phyloP scores from a whole-genome alignment of 2,113 vertebrate genomes.

The Polypterus senegalus region DNA sequence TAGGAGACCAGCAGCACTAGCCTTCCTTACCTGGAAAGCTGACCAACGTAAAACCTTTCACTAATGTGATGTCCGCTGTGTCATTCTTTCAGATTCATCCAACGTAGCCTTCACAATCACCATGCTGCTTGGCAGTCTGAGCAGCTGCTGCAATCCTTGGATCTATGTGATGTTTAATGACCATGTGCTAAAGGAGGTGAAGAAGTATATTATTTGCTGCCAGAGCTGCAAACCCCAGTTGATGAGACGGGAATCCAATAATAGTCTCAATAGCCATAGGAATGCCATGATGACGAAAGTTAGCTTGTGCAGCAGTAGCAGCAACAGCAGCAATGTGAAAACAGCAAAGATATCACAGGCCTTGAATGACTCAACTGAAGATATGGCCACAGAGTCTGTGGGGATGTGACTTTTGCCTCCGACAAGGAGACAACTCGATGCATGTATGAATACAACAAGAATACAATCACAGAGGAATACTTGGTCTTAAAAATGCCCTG shows the following conservation, averaged over 20 bases:
- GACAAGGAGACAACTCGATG: too few relatives aligned
- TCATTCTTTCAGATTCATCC: conserved; percentile 43
- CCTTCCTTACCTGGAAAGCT: not conserved
- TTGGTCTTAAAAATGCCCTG: too few relatives aligned
- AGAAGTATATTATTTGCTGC: conserved; percentile 24
- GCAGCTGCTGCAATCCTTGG: conserved; percentile 70
- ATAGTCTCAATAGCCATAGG: conserved; percentile 46
- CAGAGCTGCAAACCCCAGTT: not conserved
- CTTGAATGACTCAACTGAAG: conserved; percentile 19
- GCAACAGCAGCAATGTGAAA: conserved; percentile 14
- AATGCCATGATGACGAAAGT: conserved; percentile 39
- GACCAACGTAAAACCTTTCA: not conserved
- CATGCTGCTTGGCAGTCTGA: conserved; percentile 62
- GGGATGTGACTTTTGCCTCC: too few relatives aligned
- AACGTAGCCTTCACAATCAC: conserved; percentile 54
- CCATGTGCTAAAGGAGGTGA: conserved; percentile 28
- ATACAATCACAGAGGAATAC: too few relatives aligned
- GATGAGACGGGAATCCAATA: conserved; percentile 27
- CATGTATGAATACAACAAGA: too few relatives aligned
- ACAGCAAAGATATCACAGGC: conserved; percentile 2
- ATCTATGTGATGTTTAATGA: conserved; percentile 62
- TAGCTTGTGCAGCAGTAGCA: conserved; percentile 9
- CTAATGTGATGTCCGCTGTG: not conserved
- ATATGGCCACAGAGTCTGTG: conserved; percentile 24
- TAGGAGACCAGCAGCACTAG: too few relatives aligned